Conservation (phyloP, 2,888 invertebrate genomes). For the Drosophila birchii region DNA sequence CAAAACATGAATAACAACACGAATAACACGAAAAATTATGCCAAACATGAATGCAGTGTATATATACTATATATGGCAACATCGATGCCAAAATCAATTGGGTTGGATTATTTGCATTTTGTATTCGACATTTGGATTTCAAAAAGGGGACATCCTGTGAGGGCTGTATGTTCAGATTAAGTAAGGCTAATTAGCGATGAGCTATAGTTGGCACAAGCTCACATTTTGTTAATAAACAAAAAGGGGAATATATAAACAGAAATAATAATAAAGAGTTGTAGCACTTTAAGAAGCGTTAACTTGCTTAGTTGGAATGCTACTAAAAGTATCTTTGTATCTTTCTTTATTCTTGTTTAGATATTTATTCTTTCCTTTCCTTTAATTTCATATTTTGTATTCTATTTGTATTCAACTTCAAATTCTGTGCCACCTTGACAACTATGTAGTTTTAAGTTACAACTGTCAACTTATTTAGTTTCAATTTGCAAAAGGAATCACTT, state of each 20-base stretch:
- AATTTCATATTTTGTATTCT: neutral
- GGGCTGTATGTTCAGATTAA: conserved; percentile 19
- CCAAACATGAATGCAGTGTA: neutral
- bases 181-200: conserved; percentile 28
- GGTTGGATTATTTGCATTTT: conserved; percentile 36
- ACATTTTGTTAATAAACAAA: conserved; percentile 3
- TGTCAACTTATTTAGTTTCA: conserved; percentile 51
- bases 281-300: too few relatives aligned
- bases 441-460: neutral
- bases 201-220: neutral
- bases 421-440: neutral
- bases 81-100: conserved; percentile 39
- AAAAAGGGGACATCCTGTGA: neutral
- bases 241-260: neutral
- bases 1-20: conserved; percentile 39
- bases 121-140: conserved; percentile 6
- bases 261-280: neutral
- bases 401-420: neutral
- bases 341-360: too few relatives aligned
- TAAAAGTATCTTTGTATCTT: too few relatives aligned
- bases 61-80: neutral
- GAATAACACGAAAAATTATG: conserved; percentile 27
- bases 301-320: too few relatives aligned
- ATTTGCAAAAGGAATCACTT: conserved; percentile 47
- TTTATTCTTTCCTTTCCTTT: too few relatives aligned